Base-by-base conservation (phyloP, 2,113 vertebrate species). In the Spermophilus dauricus region DNA sequence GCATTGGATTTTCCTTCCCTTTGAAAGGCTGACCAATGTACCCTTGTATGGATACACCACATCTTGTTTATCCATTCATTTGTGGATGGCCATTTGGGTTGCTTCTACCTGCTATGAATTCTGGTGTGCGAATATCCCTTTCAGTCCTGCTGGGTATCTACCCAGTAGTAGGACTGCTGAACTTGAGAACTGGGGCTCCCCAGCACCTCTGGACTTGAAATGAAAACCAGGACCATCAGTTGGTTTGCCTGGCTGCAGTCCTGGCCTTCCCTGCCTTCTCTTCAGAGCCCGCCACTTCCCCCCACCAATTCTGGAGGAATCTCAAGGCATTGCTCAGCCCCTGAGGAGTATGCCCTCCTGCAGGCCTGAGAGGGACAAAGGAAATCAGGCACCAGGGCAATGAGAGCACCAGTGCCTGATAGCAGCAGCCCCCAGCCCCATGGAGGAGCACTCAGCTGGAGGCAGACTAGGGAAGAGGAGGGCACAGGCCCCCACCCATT, bases 81-180 rank as follows among this genome's bases (percentile, higher is more conserved):
- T 4, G 0, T 3, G 56, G 42, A 10, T 2, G 17, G 18, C 56
- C 1, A 1, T 10, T 18, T 7, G 42, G 0, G 2, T 7, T 16
- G 86, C 61, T 28, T 70, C 61, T 2, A 1, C 61, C 73, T 42
- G 30, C 77, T 34, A 5, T n/a, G 37, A 67, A 51, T 22, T 18
- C 2, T 32, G 13, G 20, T 42, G 56, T 51, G 8, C 48, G 10
- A 37, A 13, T 16, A 30, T 24, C 56, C 56, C 34, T 39, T 84
- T 84, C 18, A 13, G 1, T 56, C 42, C 53, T 73, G 30, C 13
- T 9, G 76, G n/a, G 8, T 34, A 12, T 53, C 39, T 7, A 51
- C 42, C 26, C 67, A 28, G 80, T 16, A 73, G 42, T 13, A 11
- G 65, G 20, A 32, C 67, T 72, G 11, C 81, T 45, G 48, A 42